These are phyloP conservation scores for Charanyca ferruginea DNA, from an alignment of 2,888 invertebrate species.

Conservation along the genomic window DNA sequence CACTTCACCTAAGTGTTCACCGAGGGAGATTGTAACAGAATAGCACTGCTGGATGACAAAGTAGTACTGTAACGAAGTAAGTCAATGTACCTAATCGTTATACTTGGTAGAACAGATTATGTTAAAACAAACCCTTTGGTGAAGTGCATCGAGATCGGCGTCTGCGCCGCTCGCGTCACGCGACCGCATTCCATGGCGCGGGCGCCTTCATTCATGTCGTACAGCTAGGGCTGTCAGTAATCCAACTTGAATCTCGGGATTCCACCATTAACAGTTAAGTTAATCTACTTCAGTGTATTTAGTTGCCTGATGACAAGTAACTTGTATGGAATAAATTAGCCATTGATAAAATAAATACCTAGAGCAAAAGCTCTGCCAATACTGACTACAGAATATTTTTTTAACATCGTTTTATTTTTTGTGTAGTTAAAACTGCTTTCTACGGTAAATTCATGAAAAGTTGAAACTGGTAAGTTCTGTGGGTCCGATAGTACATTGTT, in stretches of 20 bases:
- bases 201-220: conserved; percentile 89
- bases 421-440: background rate
- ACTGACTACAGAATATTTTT: background rate
- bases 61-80: conserved; percentile 19
- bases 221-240: conserved; percentile 65
- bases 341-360: conserved; percentile 1
- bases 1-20: too few species aligned
- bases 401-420: background rate
- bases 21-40: too few species aligned
- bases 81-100: conserved; percentile 29
- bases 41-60: too few species aligned
- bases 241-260: conserved; percentile 49
- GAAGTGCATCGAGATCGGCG: conserved; percentile 90
- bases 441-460: too few species aligned
- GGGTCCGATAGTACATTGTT: background rate
- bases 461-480: background rate
- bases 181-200: conserved; percentile 90
- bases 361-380: background rate
- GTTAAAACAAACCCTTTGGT: conserved; percentile 82
- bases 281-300: conserved; percentile 17
- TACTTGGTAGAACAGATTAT: conserved; percentile 54
- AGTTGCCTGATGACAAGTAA: background rate
- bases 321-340: background rate
- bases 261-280: conserved; percentile 15
- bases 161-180: conserved; percentile 92